Percentiles rank a stretch among this genome's conserved stretches.
phyloP scores from a whole-genome alignment of 1,140 invertebrate species.

The Tribolium madens region DNA sequence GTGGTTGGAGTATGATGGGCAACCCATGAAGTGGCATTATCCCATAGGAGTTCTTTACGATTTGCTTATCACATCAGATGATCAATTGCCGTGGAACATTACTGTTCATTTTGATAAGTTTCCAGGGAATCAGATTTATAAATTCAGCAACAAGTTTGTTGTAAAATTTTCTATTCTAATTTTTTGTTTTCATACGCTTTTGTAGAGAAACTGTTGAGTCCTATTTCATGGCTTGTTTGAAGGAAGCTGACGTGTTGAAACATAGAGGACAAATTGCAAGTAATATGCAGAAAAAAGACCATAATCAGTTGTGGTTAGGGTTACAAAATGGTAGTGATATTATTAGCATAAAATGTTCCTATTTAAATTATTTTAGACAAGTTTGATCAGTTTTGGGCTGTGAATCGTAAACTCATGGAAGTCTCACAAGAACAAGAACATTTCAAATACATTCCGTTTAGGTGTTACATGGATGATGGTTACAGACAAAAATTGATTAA shows the following conservation, averaged over 20 bases:
- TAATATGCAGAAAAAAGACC: conserved; percentile 97
- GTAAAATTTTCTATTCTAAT: conserved; percentile 47
- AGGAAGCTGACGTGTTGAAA: conserved; percentile 98
- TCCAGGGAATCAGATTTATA: conserved; percentile 83
- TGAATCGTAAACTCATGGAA: conserved; percentile 97
- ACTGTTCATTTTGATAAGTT: conserved; percentile 96
- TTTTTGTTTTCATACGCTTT: conserved; percentile 42
- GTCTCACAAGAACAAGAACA: conserved; percentile 77
- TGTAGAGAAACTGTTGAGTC: conserved; percentile 90
- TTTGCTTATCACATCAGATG: conserved; percentile 76
- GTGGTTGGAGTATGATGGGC: conserved; percentile 96
- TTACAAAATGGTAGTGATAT: conserved; percentile 83
- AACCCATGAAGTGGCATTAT: conserved; percentile 95
- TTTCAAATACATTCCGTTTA: conserved; percentile 94
- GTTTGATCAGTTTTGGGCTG: conserved; percentile 99
- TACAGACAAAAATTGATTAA: conserved; percentile 83
- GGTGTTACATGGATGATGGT: conserved; percentile 86
- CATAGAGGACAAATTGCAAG: conserved; percentile 92
- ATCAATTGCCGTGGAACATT: conserved; percentile 90
- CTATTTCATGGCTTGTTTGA: conserved; percentile 94
- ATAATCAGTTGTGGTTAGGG: conserved; percentile 95
- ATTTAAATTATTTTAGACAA: conserved; percentile 76
- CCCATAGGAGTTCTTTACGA: conserved; percentile 97
- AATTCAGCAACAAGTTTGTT: conserved; percentile 81
- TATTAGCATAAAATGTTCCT: too few relatives aligned